These are phyloP conservation scores for Metellina segmentata DNA, from an alignment of 2,888 invertebrate species.

Conservation along the genomic window DNA sequence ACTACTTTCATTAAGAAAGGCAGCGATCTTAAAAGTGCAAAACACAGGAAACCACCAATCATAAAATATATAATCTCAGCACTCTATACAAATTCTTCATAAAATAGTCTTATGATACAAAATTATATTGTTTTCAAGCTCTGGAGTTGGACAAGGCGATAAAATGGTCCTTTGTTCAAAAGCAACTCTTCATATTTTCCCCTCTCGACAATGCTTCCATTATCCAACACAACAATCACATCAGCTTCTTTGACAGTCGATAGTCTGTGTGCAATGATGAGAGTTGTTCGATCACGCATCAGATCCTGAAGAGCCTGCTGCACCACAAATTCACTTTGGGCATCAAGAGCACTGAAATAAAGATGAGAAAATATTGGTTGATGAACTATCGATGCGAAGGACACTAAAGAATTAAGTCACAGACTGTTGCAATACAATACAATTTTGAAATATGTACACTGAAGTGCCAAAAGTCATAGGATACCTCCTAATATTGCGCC, in stretches of 20 bases:
- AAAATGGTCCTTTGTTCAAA: constrained; percentile 33
- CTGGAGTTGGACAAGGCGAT: constrained; percentile 70
- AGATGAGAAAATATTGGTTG: constrained; percentile 36
- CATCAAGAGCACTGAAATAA: constrained; percentile 93
- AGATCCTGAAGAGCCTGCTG: constrained; percentile 93
- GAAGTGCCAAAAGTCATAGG: no score
- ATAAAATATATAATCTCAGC: not conserved
- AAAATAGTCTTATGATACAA: not conserved
- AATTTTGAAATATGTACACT: no score
- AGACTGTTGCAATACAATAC: no score
- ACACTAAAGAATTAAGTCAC: not conserved
- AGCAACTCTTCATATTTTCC: constrained; percentile 79
- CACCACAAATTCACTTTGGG: constrained; percentile 94
- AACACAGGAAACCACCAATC: not conserved
- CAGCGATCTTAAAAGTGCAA: not conserved
- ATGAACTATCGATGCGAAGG: not conserved
- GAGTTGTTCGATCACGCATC: constrained; percentile 89
- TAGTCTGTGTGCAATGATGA: constrained; percentile 95
- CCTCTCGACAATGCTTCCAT: constrained; percentile 92
- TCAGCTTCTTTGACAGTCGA: constrained; percentile 95
- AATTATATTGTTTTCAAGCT: constrained; percentile 43
- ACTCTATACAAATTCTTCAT: not conserved
- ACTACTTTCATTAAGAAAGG: not conserved
- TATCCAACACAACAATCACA: constrained; percentile 92
- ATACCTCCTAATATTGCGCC: no score